Conservation (phyloP, 2,113 vertebrate genomes). For the Sula dactylatra region DNA sequence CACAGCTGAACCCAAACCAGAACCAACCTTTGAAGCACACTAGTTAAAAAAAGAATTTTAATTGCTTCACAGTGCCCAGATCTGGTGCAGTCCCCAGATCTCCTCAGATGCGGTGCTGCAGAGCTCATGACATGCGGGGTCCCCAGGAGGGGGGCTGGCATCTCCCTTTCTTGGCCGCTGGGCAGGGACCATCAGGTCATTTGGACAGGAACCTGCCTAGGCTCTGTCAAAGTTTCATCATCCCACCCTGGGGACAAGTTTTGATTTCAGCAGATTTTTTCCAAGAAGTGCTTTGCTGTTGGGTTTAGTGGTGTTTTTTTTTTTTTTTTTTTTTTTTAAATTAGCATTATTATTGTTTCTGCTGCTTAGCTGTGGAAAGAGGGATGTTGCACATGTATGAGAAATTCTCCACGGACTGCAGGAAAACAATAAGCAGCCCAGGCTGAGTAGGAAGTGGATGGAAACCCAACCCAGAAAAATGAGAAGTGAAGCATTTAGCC, state of each 20-base stretch:
- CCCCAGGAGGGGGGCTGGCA: neutral
- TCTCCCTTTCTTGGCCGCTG: neutral
- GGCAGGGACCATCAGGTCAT: neutral
- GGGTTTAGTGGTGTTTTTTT: neutral
- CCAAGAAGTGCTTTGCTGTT: neutral
- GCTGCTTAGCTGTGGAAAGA: neutral
- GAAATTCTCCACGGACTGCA: neutral
- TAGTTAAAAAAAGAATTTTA: neutral
- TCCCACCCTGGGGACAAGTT: neutral
- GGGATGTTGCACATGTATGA: neutral
- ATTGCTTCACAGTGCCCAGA: neutral
- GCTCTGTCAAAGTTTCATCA: neutral
- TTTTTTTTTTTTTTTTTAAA: neutral
- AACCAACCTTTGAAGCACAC: neutral
- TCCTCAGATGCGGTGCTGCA: neutral
- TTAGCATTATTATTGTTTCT: neutral
- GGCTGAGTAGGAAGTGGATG: neutral
- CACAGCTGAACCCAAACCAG: neutral
- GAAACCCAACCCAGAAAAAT: neutral
- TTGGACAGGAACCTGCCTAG: neutral
- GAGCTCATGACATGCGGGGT: rapidly evolving
- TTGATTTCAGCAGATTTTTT: neutral
- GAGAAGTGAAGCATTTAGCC: neutral
- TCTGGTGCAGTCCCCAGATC: neutral
- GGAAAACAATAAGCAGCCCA: neutral